These are phyloP conservation scores for Stenoptilia bipunctidactyla DNA, from an alignment of 2,888 invertebrate genomes.

Conservation along the genomic window DNA sequence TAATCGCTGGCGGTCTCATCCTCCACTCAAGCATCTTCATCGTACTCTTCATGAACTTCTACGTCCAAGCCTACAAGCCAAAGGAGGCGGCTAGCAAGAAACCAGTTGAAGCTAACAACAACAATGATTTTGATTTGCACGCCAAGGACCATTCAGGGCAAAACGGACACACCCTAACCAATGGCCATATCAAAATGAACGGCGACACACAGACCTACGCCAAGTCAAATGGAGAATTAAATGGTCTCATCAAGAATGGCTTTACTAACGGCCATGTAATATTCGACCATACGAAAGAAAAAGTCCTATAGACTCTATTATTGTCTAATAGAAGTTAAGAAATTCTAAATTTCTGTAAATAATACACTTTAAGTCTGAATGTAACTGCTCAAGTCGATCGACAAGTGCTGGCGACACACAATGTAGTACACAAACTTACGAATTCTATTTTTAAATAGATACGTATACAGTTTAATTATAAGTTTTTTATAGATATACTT, in stretches of 20 bases:
- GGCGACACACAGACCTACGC: slow-evolving; percentile 13
- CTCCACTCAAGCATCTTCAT: slow-evolving; percentile 91
- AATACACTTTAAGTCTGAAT: neutral
- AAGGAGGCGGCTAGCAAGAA: slow-evolving; percentile 22
- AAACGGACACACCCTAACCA: slow-evolving; percentile 19
- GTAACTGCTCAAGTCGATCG: neutral
- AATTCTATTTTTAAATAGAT: too few species aligned
- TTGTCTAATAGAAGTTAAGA: slow-evolving; percentile 1
- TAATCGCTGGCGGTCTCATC: slow-evolving; percentile 81
- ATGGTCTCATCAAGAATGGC: slow-evolving; percentile 21
- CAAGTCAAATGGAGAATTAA: slow-evolving; percentile 24
- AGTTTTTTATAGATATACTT: neutral
- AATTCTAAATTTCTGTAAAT: slow-evolving; percentile 2
- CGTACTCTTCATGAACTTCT: slow-evolving; percentile 91
- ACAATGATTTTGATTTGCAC: slow-evolving; percentile 16
- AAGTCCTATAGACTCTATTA: slow-evolving; percentile 36
- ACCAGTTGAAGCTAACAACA: slow-evolving; percentile 29
- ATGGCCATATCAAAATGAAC: slow-evolving; percentile 20
- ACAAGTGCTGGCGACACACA: neutral
- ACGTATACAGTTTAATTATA: too few species aligned
- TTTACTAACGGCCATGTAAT: slow-evolving; percentile 22
- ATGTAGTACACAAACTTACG: neutral
- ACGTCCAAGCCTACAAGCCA: slow-evolving; percentile 82
- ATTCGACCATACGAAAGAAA: slow-evolving; percentile 38
- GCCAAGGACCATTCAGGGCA: slow-evolving; percentile 7